Percentiles rank a stretch among this genome's conserved stretches.
Conservation (phyloP, 2,888 invertebrate species). For the Megaustenia siamemsis region DNA sequence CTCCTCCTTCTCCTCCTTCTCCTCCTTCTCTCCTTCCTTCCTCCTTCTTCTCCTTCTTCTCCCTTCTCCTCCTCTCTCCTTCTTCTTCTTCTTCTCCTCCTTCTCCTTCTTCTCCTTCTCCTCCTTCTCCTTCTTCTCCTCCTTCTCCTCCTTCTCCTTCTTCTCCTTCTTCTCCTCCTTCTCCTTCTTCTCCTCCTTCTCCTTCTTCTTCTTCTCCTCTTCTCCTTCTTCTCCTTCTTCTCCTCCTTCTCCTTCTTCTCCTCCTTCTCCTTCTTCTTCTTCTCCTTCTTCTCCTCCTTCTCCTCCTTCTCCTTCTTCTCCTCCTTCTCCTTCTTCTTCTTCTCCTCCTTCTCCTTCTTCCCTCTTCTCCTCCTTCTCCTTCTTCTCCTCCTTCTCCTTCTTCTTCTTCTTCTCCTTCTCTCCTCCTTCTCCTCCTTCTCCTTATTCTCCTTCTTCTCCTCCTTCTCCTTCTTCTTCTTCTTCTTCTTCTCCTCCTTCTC, state of each 20-base stretch:
- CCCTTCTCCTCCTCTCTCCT: neutral
- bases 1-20: neutral
- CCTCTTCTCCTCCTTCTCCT: neutral
- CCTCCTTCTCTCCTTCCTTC: neutral
- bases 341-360: neutral
- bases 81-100: neutral
- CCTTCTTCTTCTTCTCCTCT: neutral
- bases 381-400: too few relatives aligned
- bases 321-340: neutral
- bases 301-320: neutral
- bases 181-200: neutral
- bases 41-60: neutral
- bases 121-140: neutral
- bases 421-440: too few relatives aligned
- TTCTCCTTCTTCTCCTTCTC: neutral
- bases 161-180: neutral
- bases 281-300: neutral
- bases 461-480: neutral
- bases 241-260: neutral
- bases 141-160: neutral
- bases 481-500: constrained; percentile 19
- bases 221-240: neutral
- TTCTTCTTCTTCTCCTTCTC: neutral
- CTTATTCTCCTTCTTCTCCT: too few relatives aligned
- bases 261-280: neutral